Percentiles rank a stretch among this genome's conserved stretches.
phyloP scores from a whole-genome alignment of 2,888 invertebrate genomes.

The Heliothis peltigera region DNA sequence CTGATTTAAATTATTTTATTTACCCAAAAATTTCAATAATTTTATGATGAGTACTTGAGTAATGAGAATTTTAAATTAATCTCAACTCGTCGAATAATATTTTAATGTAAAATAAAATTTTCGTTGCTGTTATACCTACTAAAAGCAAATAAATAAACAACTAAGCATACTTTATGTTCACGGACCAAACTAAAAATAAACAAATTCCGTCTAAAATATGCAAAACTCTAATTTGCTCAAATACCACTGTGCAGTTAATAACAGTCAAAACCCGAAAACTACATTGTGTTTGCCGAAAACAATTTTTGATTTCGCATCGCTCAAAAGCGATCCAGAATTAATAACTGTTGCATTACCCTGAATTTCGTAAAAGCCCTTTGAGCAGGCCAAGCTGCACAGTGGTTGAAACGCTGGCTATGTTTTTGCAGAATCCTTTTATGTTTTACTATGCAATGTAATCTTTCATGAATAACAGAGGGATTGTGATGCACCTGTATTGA shows the following conservation, averaged over 20 bases:
- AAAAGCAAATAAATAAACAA: background rate
- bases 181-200: background rate
- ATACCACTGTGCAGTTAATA: slow-evolving; percentile 9
- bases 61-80: too few relatives aligned
- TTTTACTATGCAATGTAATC: slow-evolving; percentile 47
- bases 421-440: slow-evolving; percentile 35
- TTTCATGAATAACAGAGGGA: slow-evolving; percentile 41
- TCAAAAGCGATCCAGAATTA: slow-evolving; percentile 38
- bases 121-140: background rate
- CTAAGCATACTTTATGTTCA: background rate
- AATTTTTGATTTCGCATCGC: slow-evolving; percentile 43
- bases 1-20: too few relatives aligned
- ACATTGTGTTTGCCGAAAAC: slow-evolving; percentile 36
- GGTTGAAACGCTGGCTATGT: slow-evolving; percentile 41
- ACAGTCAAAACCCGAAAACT: slow-evolving; percentile 16
- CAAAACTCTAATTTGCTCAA: slow-evolving; percentile 6
- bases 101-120: background rate
- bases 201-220: background rate
- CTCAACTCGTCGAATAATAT: background rate
- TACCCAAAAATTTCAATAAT: too few relatives aligned
- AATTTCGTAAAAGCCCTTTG: slow-evolving; percentile 50
- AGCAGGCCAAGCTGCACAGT: slow-evolving; percentile 23
- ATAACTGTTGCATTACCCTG: slow-evolving; percentile 40
- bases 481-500: slow-evolving; percentile 37
- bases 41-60: too few relatives aligned